These are phyloP conservation scores for Hydriomena furcata DNA, from an alignment of 2,888 invertebrate genomes.

Conservation along the genomic window DNA sequence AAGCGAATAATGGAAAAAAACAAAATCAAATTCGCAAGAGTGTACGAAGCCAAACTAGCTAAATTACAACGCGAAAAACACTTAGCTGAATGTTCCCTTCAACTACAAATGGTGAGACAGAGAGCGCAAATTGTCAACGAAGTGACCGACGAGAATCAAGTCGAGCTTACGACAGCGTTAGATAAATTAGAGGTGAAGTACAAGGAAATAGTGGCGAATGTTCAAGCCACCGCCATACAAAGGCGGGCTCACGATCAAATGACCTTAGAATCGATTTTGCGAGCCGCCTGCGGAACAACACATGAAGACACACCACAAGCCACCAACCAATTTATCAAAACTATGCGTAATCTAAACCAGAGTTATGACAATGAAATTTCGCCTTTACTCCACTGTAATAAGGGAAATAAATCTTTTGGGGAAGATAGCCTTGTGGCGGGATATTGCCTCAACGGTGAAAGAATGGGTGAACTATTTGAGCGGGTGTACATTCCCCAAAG, in stretches of 20 bases:
- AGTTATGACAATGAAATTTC: constrained; percentile 54
- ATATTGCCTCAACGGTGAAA: constrained; percentile 63
- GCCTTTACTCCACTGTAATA: constrained; percentile 51
- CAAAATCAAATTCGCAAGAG: constrained; percentile 55
- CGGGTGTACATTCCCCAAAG: constrained; percentile 69
- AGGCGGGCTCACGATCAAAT: constrained; percentile 70
- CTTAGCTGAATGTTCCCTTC: constrained; percentile 64
- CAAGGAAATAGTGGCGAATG: constrained; percentile 70
- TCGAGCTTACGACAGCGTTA: constrained; percentile 56
- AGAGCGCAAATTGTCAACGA: constrained; percentile 66
- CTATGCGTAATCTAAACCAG: constrained; percentile 50
- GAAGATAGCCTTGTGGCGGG: constrained; percentile 54
- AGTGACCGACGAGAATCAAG: constrained; percentile 60
- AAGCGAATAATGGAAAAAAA: constrained; percentile 65
- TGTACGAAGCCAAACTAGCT: constrained; percentile 62
- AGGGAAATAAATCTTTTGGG: constrained; percentile 54
- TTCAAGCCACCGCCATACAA: constrained; percentile 73
- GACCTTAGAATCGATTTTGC: constrained; percentile 64
- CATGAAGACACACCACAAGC: constrained; percentile 39
- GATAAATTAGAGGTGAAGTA: constrained; percentile 71
- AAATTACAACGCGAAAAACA: constrained; percentile 67
- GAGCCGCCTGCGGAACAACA: constrained; percentile 56
- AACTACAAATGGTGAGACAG: constrained; percentile 66
- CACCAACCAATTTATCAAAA: constrained; percentile 47
- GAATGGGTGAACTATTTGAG: constrained; percentile 66